Evolutionary conservation across 2,797 vertebrate species (phyloP).

Genomic region (Platalea minor): DNA sequence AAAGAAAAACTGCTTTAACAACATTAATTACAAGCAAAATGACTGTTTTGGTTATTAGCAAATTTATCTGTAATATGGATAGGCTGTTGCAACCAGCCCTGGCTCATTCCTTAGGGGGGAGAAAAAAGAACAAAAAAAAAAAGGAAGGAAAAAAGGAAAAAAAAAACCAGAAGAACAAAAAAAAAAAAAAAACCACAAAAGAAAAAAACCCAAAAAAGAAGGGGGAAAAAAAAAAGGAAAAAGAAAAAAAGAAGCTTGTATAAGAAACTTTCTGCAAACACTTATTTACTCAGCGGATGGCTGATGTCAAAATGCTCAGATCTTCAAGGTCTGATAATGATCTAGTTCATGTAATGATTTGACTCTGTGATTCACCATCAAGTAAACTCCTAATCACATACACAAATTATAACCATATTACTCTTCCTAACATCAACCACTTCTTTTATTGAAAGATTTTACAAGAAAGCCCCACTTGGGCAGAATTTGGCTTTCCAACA

Average conservation of each 20-base stretch:
- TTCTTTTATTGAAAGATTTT: neutral
- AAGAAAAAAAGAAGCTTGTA: rapidly evolving
- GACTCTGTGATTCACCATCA: neutral
- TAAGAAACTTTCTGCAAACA: neutral
- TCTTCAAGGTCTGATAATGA: neutral
- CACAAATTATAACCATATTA: neutral
- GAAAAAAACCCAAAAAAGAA: too few species aligned
- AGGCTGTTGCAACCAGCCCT: neutral
- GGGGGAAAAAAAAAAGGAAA: too few species aligned
- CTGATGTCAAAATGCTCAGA: neutral
- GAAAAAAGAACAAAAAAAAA: too few species aligned
- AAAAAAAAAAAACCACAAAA: neutral
- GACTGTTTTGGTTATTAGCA: neutral
- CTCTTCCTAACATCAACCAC: neutral
- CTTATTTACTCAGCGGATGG: neutral
- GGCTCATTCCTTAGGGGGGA: neutral
- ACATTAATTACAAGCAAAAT: neutral
- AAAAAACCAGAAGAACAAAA: too few species aligned
- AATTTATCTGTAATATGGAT: neutral
- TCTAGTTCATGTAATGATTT: neutral
- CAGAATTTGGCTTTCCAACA: neutral
- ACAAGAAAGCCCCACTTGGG: neutral
- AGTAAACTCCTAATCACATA: neutral
- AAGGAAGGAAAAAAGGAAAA: too few species aligned
- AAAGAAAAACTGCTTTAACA: neutral